phyloP scores from a whole-genome alignment of 2,113 vertebrate genomes.

The Zosterops pallidus region DNA sequence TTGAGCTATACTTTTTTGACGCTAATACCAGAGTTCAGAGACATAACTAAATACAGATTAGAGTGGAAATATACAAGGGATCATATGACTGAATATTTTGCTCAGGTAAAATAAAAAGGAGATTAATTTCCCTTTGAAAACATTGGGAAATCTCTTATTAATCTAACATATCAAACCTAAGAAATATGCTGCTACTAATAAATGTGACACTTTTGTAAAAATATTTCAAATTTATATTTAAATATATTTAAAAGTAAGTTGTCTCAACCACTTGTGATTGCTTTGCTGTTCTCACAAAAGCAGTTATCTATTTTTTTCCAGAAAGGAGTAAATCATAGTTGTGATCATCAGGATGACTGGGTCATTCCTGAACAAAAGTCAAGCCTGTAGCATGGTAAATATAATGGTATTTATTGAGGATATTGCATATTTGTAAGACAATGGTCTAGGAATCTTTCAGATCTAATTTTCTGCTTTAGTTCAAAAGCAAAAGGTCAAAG shows the following conservation, averaged over 20 bases:
- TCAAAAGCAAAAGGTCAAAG: neutral
- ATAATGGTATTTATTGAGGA: neutral
- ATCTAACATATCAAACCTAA: neutral
- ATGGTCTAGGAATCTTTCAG: neutral
- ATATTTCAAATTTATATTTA: neutral
- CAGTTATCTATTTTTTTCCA: neutral
- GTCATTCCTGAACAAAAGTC: neutral
- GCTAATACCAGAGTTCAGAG: constrained; percentile 39
- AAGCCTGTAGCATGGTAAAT: neutral
- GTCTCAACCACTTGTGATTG: neutral
- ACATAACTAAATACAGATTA: constrained; percentile 29
- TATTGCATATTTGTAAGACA: neutral
- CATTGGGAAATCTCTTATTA: neutral
- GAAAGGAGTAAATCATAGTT: neutral
- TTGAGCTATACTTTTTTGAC: neutral
- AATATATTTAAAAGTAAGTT: neutral
- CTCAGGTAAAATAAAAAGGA: neutral
- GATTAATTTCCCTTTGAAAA: constrained; percentile 40
- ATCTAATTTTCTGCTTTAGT: neutral
- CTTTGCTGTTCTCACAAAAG: neutral
- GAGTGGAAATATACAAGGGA: neutral
- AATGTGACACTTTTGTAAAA: neutral
- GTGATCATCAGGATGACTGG: neutral
- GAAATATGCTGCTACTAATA: neutral
- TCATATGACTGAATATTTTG: neutral